A percentile compares a stretch with the other conserved stretches of the same genome.
Conservation (phyloP, 2,797 vertebrate species). For the Garrulus glandarius region DNA sequence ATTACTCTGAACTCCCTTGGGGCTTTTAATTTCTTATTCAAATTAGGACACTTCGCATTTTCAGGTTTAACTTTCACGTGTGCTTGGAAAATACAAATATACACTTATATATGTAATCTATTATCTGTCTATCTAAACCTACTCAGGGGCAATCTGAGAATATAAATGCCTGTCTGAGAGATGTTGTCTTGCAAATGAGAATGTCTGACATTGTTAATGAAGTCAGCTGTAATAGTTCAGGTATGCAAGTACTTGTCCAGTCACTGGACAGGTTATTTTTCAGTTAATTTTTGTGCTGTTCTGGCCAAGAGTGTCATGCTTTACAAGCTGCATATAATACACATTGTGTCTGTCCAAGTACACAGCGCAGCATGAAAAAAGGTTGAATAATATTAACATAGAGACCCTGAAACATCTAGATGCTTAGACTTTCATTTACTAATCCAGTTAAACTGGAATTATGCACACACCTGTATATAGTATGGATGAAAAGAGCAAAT, state of each 20-base stretch:
- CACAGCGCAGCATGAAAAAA: background rate
- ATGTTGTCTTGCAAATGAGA: background rate
- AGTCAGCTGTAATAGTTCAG: background rate
- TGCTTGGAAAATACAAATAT: slow-evolving; percentile 3
- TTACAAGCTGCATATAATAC: background rate
- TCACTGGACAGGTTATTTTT: background rate
- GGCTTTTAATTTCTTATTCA: background rate
- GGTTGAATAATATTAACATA: background rate
- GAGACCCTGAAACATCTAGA: background rate
- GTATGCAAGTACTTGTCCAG: background rate
- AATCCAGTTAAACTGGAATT: background rate
- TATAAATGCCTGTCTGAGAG: background rate
- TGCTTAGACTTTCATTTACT: background rate
- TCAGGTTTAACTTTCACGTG: background rate
- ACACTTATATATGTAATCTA: background rate
- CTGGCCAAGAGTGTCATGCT: background rate
- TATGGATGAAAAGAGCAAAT: background rate
- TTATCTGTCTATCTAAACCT: background rate
- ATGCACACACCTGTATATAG: no score
- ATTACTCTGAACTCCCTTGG: background rate
- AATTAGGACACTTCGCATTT: background rate
- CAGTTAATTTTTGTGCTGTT: background rate
- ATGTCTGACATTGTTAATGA: background rate
- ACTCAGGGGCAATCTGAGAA: background rate
- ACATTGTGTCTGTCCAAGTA: background rate